Percentiles rank a stretch among this genome's conserved stretches.
Evolutionary conservation across 2,797 vertebrate genomes (phyloP).

Genomic region (Chloroceryle amazona): DNA sequence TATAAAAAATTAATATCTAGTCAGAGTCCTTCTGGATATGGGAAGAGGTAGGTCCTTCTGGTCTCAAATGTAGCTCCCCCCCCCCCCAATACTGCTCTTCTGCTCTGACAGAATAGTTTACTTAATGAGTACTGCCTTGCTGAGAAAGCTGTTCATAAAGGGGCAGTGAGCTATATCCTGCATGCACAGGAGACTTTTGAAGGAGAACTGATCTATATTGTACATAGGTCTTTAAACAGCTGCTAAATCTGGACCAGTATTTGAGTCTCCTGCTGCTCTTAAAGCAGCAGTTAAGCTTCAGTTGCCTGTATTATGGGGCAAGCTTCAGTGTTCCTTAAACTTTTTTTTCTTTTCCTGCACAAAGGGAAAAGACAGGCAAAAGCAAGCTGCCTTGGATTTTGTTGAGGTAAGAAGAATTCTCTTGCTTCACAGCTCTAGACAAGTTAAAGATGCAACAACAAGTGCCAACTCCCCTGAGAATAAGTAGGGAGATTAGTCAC

Average conservation of each 20-base stretch:
- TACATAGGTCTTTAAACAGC: not conserved
- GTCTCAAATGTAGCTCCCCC: not conserved
- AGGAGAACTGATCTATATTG: not conserved
- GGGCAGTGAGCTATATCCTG: not conserved
- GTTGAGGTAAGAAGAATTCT: conserved; percentile 45
- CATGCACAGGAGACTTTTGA: not conserved
- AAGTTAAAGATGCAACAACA: conserved; percentile 43
- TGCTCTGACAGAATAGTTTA: not conserved
- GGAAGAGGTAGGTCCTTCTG: not conserved
- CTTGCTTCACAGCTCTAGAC: conserved; percentile 31
- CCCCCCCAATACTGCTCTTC: not conserved
- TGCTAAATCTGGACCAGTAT: not conserved
- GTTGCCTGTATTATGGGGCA: not conserved
- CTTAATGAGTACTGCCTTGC: not conserved
- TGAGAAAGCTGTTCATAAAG: not conserved
- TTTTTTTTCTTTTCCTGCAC: conserved; percentile 21
- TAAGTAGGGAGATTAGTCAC: conserved; percentile 76
- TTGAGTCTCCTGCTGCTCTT: not conserved
- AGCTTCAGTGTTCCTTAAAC: not conserved
- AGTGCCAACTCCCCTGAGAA: conserved; percentile 69
- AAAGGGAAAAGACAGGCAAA: conserved; percentile 25
- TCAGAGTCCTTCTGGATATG: not conserved
- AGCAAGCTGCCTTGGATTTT: conserved; percentile 46
- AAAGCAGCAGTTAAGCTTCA: not conserved
- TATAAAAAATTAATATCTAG: not conserved